Base-by-base conservation (phyloP, 2,797 vertebrate genomes). In the Jordanella pulchra region DNA sequence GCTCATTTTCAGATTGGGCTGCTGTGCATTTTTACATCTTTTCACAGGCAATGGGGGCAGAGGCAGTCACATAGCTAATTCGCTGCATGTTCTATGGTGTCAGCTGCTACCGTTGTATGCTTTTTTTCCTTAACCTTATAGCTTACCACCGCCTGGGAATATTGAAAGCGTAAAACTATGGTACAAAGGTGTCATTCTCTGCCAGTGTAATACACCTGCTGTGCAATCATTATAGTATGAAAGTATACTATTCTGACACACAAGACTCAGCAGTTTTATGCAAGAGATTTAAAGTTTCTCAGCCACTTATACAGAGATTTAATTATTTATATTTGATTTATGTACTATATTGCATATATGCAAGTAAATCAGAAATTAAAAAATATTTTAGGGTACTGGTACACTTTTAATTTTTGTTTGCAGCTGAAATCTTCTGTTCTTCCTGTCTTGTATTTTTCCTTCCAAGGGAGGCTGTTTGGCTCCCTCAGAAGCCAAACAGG, bases 371-470 rank as follows among this genome's bases (percentile, higher is more conserved):
- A 42, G 51, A 74, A 39, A 51, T n/a, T 70, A 55, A 51, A 61
- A 32, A 42, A 42, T 53, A 61, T 64, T 32, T 42, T 30, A 76
- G 35, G 75, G 67, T 61, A 53, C 15, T 25, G 63, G 70, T 3
- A 18, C 23, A 78, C 67, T 65, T 56, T 44, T 77, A 4, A 0
- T n/a, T 67, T 35, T 27, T 50, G 21, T 67, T 32, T 35, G 2
- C 77, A 58, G 77, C 79, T 70, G 84, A 76, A 83, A 79, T 87
- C 83, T 76, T 80, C 82, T 85, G 76, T 79, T 73, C 67, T 85
- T 86, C 66, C 71, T 88, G 80, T 80, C 72, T 81, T 82, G 76
- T 71, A 78, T 71, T 87, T 77, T 80, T 75, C 75, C 76, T 78
- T 76, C 80, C 64, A 65, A n/a, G 75, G 79, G 75, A 88, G 69